These are phyloP conservation scores for Xanthia togata DNA, from an alignment of 2,888 invertebrate genomes.

Conservation along the genomic window DNA sequence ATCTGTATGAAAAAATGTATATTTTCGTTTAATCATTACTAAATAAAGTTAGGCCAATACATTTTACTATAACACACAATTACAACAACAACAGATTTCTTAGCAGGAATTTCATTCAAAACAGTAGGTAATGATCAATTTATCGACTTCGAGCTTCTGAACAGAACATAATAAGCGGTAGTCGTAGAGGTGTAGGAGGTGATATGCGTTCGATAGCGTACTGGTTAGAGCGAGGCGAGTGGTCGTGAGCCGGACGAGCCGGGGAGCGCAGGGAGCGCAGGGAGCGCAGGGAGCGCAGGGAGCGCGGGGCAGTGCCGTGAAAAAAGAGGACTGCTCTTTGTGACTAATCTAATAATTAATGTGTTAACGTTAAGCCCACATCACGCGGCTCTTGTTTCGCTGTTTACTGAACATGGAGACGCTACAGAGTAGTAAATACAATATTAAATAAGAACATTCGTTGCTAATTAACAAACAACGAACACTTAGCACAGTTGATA, in stretches of 20 bases:
- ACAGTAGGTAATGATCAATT: conserved; percentile 45
- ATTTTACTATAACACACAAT: conserved; percentile 62
- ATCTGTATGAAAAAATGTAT: conserved; percentile 61
- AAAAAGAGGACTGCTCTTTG: conserved; percentile 43
- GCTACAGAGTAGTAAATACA: conserved; percentile 34
- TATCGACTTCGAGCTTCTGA: conserved; percentile 71
- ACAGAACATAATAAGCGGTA: conserved; percentile 75
- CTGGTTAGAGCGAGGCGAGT: conserved; percentile 78
- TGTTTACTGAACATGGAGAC: conserved; percentile 35
- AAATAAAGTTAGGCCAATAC: conserved; percentile 66
- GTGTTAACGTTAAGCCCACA: conserved; percentile 53
- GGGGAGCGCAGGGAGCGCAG: conserved; percentile 23
- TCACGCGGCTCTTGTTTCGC: conserved; percentile 46
- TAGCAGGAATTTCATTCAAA: conserved; percentile 47
- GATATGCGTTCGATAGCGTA: conserved; percentile 79
- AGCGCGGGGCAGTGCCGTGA: conserved; percentile 40
- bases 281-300: conserved; percentile 19
- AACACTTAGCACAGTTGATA: conserved; percentile 33
- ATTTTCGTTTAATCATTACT: conserved; percentile 61
- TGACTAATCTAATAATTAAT: conserved; percentile 42
- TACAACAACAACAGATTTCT: conserved; percentile 57
- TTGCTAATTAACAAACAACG: conserved; percentile 4
- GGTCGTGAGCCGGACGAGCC: conserved; percentile 58
- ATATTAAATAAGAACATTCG: conserved; percentile 10
- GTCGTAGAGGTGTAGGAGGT: conserved; percentile 72